Base-by-base conservation (phyloP, 2,113 vertebrate genomes). In the Salminus brasiliensis region DNA sequence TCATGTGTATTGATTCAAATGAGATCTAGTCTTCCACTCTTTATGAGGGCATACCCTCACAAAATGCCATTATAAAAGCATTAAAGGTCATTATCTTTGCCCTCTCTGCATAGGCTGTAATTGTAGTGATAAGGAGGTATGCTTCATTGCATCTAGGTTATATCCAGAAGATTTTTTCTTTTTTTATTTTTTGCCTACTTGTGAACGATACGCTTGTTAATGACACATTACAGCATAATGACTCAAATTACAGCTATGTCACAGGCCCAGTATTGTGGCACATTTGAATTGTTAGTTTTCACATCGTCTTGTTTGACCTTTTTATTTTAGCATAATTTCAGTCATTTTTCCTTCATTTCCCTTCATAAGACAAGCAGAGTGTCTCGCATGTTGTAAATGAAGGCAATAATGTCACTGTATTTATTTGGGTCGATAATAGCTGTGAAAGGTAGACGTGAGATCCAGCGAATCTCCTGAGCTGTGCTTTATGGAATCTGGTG, bases 51-150 rank as follows among this genome's bases (percentile, higher is more conserved):
- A 86, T 88, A 70, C 74, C 62, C 73, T 32, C 71, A 72, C 71
- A 81, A 78, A 89, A 87, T 72, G 78, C 74, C 70, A 87, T 81
- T 85, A 86, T 79, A 78, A 85, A 87, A 79, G 80, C 84, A 85
- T 89, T 88, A 87, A 59, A 71, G 32, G 67, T 83, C 29, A 63
- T 71, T 83, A 72, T 76, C 70, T 83, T 86, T 82, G 45, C 34
- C 68, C 80, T 66, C 76, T 67, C 66, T 76, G 80, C 68, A 76
- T 63, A 36, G 30, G 65, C 70, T 67, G 23, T 53, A 81, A 81
- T 72, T 68, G 79, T 80, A 77, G 41, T 82, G 82, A 78, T 78
- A 62, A 74, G 62, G 68, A 82, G 74, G 67, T 29, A 66, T 67
- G 65, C 23, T 65, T 10, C 66, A 45, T 41, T 67, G 21, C 29